These are phyloP conservation scores for Condylostylus longicornis DNA, from an alignment of 1,140 invertebrate genomes.

Conservation along the genomic window DNA sequence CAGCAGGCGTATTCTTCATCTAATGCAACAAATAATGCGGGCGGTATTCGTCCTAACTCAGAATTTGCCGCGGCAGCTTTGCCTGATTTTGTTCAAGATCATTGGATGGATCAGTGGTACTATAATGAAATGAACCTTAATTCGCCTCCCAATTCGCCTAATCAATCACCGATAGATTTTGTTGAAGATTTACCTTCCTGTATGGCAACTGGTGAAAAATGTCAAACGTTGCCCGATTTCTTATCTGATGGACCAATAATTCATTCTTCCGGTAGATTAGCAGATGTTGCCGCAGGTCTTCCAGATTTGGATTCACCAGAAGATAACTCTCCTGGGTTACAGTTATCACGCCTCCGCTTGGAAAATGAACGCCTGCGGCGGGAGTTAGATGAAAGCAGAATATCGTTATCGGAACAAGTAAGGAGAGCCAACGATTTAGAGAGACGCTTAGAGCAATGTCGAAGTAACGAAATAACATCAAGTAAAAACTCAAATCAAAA, in stretches of 20 bases:
- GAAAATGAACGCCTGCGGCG: constrained; percentile 42
- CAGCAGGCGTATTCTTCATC: constrained; percentile 24
- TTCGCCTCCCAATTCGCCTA: constrained; percentile 26
- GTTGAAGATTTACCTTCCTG: constrained; percentile 32
- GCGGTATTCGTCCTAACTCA: constrained; percentile 18
- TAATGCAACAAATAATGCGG: constrained; percentile 6
- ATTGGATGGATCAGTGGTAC: constrained; percentile 40
- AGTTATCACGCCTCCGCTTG: constrained; percentile 29
- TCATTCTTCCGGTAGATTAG: constrained; percentile 32
- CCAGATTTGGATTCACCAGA: constrained; percentile 26
- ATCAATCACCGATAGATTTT: constrained; percentile 14
- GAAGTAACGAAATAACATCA: constrained; percentile 35
- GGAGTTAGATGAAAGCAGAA: constrained; percentile 37
- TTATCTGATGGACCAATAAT: constrained; percentile 53
- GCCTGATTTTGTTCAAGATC: constrained; percentile 46
- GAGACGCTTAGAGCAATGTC: constrained; percentile 36
- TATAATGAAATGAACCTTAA: constrained; percentile 21
- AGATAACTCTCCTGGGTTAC: constrained; percentile 14
- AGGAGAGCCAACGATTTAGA: constrained; percentile 36
- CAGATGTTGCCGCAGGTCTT: constrained; percentile 33
- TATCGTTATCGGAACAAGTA: constrained; percentile 38
- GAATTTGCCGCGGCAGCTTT: constrained; percentile 30
- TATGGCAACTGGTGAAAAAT: constrained; percentile 13
- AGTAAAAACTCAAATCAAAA: constrained; percentile 36
- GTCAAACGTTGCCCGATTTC: constrained; percentile 55